phyloP scores from a whole-genome alignment of 2,113 vertebrate species.

The Channa argus region DNA sequence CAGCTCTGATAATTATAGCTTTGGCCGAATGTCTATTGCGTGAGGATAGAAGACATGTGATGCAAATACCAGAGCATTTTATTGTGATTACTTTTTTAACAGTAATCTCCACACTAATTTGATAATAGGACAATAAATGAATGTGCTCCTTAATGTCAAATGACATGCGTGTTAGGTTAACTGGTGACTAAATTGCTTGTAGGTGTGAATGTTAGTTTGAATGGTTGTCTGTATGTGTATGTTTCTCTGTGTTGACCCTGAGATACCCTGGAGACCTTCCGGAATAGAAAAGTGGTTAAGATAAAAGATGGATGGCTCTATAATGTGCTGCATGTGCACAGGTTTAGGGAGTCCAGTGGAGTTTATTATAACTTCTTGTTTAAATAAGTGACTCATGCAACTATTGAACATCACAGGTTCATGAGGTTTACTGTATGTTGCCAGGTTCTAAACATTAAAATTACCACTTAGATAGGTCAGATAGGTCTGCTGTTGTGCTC shows the following conservation, averaged over 20 bases:
- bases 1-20: slow-evolving; percentile 52
- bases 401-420: neutral
- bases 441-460: slow-evolving; percentile 24
- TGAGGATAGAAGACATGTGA: slow-evolving; percentile 7
- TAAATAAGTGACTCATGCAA: neutral
- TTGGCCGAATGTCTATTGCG: slow-evolving; percentile 4
- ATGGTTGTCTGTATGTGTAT: too few relatives aligned
- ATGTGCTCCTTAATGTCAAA: neutral
- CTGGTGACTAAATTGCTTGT: too few relatives aligned
- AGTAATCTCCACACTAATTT: slow-evolving; percentile 19
- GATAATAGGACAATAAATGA: slow-evolving; percentile 17
- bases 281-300: too few relatives aligned
- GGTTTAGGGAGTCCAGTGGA: slow-evolving; percentile 3
- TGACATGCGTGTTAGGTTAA: too few relatives aligned
- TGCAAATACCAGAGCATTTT: slow-evolving; percentile 17
- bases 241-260: too few relatives aligned
- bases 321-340: neutral
- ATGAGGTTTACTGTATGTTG: neutral
- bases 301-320: too few relatives aligned
- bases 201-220: too few relatives aligned
- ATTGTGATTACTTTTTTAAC: slow-evolving; percentile 3
- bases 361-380: neutral
- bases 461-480: neutral
- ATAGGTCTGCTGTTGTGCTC: slow-evolving; percentile 2
- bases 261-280: too few relatives aligned